A percentile compares a stretch with the other conserved stretches of the same genome.
Conservation (phyloP, 2,888 invertebrate genomes). For the Tholera decimalis region DNA sequence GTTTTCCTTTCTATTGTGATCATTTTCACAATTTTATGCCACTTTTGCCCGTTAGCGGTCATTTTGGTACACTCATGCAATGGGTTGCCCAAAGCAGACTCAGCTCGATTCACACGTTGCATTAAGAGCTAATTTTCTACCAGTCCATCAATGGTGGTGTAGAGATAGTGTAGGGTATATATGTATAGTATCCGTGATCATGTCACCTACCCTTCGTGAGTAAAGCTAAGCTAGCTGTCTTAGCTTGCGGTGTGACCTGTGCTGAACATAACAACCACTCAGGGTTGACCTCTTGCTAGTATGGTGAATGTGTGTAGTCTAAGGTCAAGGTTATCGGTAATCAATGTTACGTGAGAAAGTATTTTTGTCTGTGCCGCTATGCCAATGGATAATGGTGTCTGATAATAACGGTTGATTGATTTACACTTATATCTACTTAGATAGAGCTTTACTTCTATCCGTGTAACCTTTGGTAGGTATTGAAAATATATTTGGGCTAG, state of each 20-base stretch:
- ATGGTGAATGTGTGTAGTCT: conserved; percentile 46
- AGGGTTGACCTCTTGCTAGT: conserved; percentile 48
- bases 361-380: conserved; percentile 19
- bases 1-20: too few species aligned
- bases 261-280: conserved; percentile 21
- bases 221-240: not conserved
- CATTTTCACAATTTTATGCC: too few species aligned
- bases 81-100: too few species aligned
- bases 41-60: too few species aligned
- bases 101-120: too few species aligned
- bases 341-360: conserved; percentile 46
- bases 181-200: not conserved
- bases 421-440: conserved; percentile 3
- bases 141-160: too few species aligned
- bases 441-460: not conserved
- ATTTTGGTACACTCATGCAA: too few species aligned
- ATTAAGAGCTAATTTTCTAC: too few species aligned
- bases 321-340: conserved; percentile 46
- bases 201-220: not conserved
- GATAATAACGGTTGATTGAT: conserved; percentile 42
- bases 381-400: conserved; percentile 13
- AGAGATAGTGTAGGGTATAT: too few species aligned
- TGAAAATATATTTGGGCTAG: not conserved
- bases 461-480: not conserved
- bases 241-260: not conserved